Evolutionary conservation across 2,888 invertebrate genomes (phyloP).

Genomic region (Morpho helenor): DNA sequence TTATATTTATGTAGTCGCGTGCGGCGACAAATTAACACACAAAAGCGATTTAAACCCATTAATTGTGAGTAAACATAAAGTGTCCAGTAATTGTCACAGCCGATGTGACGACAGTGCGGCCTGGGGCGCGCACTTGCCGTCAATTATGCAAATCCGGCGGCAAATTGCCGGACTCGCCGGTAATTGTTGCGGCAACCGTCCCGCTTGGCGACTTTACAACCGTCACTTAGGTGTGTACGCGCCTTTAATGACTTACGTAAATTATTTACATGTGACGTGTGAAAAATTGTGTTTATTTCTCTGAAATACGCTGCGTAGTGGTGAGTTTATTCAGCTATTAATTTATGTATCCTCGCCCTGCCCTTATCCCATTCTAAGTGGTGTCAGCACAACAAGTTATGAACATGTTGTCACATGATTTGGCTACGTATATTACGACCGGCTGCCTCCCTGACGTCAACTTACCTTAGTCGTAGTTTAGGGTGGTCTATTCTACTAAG

Average conservation of each 20-base stretch:
- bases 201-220: conserved; percentile 19
- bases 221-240: conserved; percentile 18
- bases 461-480: too few relatives aligned
- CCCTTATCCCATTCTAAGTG: too few relatives aligned
- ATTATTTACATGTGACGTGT: conserved; percentile 7
- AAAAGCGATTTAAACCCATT: conserved; percentile 15
- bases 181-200: conserved; percentile 26
- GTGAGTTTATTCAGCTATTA: too few relatives aligned
- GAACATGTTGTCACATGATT: too few relatives aligned
- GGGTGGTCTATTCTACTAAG: too few relatives aligned
- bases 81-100: conserved; percentile 46
- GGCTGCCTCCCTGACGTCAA: too few relatives aligned
- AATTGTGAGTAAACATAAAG: conserved; percentile 32
- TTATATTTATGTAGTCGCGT: neutral
- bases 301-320: neutral
- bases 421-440: too few relatives aligned
- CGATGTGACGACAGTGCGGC: conserved; percentile 33
- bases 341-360: too few relatives aligned
- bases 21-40: neutral
- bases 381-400: too few relatives aligned
- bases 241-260: conserved; percentile 7
- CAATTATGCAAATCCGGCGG: conserved; percentile 68
- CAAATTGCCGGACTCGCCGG: conserved; percentile 48
- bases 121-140: conserved; percentile 54
- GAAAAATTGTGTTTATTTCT: conserved; percentile 6